phyloP scores from a whole-genome alignment of 2,888 invertebrate species.

The Horisme vitalbata region DNA sequence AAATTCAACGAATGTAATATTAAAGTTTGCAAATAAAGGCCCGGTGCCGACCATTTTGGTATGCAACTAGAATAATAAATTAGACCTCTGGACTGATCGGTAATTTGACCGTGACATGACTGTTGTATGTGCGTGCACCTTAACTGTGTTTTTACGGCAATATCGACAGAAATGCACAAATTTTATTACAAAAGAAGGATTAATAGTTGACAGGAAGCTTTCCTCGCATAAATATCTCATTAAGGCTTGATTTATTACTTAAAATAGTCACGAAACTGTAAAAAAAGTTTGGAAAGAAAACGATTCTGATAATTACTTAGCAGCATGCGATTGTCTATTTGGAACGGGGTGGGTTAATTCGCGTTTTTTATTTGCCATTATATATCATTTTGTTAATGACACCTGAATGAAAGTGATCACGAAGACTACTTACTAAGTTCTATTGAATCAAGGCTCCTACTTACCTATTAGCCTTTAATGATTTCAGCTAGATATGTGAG shows the following conservation, averaged over 20 bases:
- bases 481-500: background rate
- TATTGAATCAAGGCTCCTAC: constrained; percentile 16
- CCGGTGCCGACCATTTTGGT: too few species aligned
- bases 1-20: too few species aligned
- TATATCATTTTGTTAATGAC: constrained; percentile 80
- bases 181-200: constrained; percentile 66
- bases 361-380: constrained; percentile 68
- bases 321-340: constrained; percentile 81
- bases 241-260: constrained; percentile 76
- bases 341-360: constrained; percentile 64
- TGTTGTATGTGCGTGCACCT: too few species aligned
- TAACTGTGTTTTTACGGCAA: constrained; percentile 35
- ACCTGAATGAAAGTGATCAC: constrained; percentile 72
- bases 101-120: too few species aligned
- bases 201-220: constrained; percentile 74
- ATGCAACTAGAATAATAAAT: too few species aligned
- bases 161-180: constrained; percentile 58
- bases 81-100: too few species aligned
- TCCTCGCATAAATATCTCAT: constrained; percentile 80
- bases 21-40: too few species aligned
- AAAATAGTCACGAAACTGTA: constrained; percentile 73
- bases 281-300: constrained; percentile 73
- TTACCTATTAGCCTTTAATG: constrained; percentile 2
- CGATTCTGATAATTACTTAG: constrained; percentile 78
- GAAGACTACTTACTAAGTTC: constrained; percentile 48